Evolutionary conservation across 2,888 invertebrate genomes (phyloP).

Genomic region (Patella pellucida): DNA sequence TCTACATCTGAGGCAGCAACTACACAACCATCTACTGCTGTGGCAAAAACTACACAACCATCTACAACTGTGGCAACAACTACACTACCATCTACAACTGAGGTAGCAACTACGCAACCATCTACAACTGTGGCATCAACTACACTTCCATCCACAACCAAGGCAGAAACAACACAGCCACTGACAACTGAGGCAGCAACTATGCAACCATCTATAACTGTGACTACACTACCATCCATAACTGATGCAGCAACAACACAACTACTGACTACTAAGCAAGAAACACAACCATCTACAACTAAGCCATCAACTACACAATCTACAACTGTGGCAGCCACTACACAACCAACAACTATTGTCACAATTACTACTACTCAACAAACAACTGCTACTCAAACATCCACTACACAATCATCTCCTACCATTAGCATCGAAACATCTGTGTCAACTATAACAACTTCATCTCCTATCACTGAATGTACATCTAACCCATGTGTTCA

Average conservation of each 20-base stretch:
- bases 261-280: no score
- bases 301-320: background rate
- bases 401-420: background rate
- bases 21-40: background rate
- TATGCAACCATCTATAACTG: background rate
- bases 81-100: slow-evolving; percentile 8
- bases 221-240: background rate
- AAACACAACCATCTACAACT: background rate
- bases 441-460: background rate
- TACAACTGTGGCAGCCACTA: background rate
- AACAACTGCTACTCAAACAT: slow-evolving; percentile 2
- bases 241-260: background rate
- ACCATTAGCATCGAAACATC: background rate
- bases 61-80: background rate
- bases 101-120: slow-evolving; percentile 2
- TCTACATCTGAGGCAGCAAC: background rate
- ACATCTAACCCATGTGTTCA: slow-evolving; percentile 50
- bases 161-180: background rate
- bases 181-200: background rate
- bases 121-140: background rate
- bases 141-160: no score
- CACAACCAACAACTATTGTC: background rate
- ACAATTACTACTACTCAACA: slow-evolving; percentile 7
- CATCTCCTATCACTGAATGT: slow-evolving; percentile 27
- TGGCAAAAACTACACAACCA: background rate